Evolutionary conservation across 2,888 invertebrate genomes (phyloP).

Genomic region (Parasteatoda lunata): DNA sequence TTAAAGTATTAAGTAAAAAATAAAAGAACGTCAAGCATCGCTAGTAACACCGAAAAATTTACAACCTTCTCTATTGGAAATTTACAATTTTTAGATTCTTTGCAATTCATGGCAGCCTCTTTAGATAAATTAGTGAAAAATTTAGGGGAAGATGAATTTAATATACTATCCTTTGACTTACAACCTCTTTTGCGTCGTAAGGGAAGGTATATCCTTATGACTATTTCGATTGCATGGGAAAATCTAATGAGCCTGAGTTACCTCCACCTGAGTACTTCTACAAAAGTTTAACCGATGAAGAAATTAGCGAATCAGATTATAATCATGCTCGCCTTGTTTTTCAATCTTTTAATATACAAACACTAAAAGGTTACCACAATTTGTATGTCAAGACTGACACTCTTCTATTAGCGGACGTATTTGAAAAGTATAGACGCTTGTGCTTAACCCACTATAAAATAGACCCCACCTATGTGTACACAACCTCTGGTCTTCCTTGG

Average conservation of each 20-base stretch:
- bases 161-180: background rate
- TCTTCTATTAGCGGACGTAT: background rate
- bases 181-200: background rate
- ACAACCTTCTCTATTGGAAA: background rate
- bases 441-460: background rate
- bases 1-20: too few species aligned
- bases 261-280: constrained; percentile 4
- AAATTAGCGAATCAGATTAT: background rate
- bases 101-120: background rate
- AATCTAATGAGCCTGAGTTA: background rate
- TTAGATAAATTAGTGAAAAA: background rate
- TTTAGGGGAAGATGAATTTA: background rate
- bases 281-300: background rate
- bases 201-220: background rate
- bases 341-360: constrained; percentile 69
- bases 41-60: background rate
- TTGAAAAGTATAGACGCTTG: constrained; percentile 5
- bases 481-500: too few species aligned
- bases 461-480: too few species aligned
- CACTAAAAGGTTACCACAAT: constrained; percentile 69
- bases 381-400: background rate
- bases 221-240: background rate
- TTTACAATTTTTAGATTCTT: background rate
- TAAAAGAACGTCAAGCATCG: too few species aligned
- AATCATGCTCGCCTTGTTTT: constrained; percentile 70